Conservation (phyloP, 1,140 invertebrate genomes). For the Drosophila nikananu region DNA sequence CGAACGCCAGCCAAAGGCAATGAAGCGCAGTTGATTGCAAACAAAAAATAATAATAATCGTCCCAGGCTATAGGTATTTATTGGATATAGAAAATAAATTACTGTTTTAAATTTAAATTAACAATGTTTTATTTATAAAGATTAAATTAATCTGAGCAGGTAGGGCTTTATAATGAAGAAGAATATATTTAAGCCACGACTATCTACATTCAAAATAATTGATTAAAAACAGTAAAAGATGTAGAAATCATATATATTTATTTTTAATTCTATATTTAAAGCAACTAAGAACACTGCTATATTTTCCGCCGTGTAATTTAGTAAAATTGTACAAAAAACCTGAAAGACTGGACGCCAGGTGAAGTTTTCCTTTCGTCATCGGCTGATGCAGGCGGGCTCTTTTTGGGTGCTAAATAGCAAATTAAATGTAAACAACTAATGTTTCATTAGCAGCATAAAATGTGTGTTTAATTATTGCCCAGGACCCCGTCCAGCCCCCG, state of each 20-base stretch:
- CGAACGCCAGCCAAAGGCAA: constrained; percentile 31
- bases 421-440: constrained; percentile 84
- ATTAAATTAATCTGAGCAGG: too few relatives aligned
- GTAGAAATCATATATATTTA: too few relatives aligned
- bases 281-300: too few relatives aligned
- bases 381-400: constrained; percentile 21
- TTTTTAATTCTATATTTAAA: neutral
- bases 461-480: constrained; percentile 80
- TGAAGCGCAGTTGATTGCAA: constrained; percentile 70
- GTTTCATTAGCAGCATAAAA: constrained; percentile 83
- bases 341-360: constrained; percentile 2
- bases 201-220: too few relatives aligned
- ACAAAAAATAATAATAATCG: constrained; percentile 50
- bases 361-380: constrained; percentile 39
- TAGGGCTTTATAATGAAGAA: neutral
- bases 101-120: too few relatives aligned
- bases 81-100: neutral
- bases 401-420: constrained; percentile 63
- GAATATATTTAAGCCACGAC: too few relatives aligned
- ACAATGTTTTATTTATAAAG: too few relatives aligned
- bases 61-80: constrained; percentile 11
- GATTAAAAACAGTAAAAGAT: too few relatives aligned
- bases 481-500: neutral
- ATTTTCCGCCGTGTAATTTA: neutral
- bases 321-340: neutral